Conservation (phyloP, 2,797 vertebrate genomes). For the Lindbergichthys nudifrons region DNA sequence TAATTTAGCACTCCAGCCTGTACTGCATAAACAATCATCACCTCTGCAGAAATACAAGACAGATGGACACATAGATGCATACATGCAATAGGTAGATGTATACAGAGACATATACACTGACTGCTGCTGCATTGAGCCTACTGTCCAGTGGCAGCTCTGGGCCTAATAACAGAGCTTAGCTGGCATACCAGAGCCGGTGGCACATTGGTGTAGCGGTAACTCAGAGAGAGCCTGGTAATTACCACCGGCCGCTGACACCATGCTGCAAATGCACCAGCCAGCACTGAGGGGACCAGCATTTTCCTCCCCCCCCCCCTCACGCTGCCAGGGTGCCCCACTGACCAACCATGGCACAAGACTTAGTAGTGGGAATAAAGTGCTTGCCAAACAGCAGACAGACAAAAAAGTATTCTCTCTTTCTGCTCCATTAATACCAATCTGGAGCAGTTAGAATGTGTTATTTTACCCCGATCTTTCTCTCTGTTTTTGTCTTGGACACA, state of each 20-base stretch:
- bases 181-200: conserved; percentile 75
- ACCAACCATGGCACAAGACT: conserved; percentile 20
- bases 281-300: conserved; percentile 55
- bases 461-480: conserved; percentile 29
- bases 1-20: conserved; percentile 47
- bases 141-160: conserved; percentile 65
- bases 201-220: conserved; percentile 71
- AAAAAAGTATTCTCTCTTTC: neutral
- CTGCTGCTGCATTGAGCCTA: conserved; percentile 45
- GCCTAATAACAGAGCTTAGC: conserved; percentile 81
- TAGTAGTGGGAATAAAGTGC: neutral
- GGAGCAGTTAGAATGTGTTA: neutral
- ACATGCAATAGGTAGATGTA: conserved; percentile 10
- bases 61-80: conserved; percentile 14
- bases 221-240: conserved; percentile 77
- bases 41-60: conserved; percentile 14
- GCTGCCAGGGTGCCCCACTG: conserved; percentile 43
- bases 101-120: neutral
- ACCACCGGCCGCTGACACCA: conserved; percentile 76
- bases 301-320: conserved; percentile 1
- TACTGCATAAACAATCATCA: conserved; percentile 43
- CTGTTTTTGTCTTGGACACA: conserved; percentile 56
- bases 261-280: conserved; percentile 73
- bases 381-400: conserved; percentile 13
- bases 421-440: conserved; percentile 24